Evolutionary conservation across 2,888 invertebrate genomes (phyloP).

Genomic region (Xestia xanthographa): DNA sequence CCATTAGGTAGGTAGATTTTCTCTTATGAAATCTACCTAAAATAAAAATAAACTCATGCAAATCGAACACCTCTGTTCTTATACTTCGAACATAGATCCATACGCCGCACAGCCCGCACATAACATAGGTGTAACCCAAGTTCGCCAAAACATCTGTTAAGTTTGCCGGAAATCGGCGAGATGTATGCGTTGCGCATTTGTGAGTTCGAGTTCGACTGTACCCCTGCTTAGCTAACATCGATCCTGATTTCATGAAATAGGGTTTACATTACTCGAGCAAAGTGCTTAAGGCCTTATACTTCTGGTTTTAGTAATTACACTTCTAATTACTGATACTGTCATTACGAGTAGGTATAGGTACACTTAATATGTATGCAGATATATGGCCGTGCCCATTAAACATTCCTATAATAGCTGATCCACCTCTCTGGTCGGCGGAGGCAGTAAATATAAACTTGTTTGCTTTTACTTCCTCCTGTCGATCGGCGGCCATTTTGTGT

Average conservation of each 20-base stretch:
- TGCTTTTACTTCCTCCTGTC: slow-evolving; percentile 45
- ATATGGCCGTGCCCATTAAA: slow-evolving; percentile 6
- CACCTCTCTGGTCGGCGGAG: background rate
- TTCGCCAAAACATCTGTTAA: slow-evolving; percentile 20
- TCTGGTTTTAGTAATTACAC: slow-evolving; percentile 16
- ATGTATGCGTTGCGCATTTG: slow-evolving; percentile 27
- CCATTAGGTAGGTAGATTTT: too few species aligned
- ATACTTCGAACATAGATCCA: slow-evolving; percentile 16
- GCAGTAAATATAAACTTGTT: slow-evolving; percentile 42
- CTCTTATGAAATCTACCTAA: too few species aligned
- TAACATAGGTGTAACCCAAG: slow-evolving; percentile 11
- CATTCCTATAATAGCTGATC: slow-evolving; percentile 29
- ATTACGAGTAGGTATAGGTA: slow-evolving; percentile 15
- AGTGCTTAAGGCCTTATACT: background rate
- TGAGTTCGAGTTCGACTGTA: background rate
- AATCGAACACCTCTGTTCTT: too few species aligned
- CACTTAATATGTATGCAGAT: slow-evolving; percentile 11
- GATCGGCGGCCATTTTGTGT: slow-evolving; percentile 25
- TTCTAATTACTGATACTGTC: slow-evolving; percentile 17
- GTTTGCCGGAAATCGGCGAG: slow-evolving; percentile 1
- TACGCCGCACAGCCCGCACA: background rate
- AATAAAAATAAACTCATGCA: too few species aligned
- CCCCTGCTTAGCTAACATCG: background rate
- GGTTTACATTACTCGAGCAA: background rate
- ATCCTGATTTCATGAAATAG: background rate